Percentiles rank a stretch among this genome's conserved stretches.
phyloP scores from a whole-genome alignment of 2,888 invertebrate species.

The Celastrina argiolus region DNA sequence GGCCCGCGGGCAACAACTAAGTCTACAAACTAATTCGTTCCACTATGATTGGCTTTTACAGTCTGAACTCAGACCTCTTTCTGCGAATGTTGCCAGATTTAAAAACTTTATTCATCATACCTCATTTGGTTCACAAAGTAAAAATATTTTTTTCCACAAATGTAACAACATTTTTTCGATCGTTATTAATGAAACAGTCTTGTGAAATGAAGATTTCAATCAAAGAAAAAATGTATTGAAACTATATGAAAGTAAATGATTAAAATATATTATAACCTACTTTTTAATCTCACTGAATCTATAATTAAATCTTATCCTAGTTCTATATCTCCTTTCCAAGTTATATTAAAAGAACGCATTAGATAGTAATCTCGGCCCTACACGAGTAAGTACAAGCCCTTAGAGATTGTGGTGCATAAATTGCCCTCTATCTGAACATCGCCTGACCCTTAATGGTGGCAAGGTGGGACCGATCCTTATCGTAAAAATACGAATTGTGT shows the following conservation, averaged over 20 bases:
- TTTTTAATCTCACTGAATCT: background rate
- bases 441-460: constrained; percentile 69
- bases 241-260: background rate
- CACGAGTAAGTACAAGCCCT: constrained; percentile 58
- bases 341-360: background rate
- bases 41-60: too few species aligned
- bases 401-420: constrained; percentile 71
- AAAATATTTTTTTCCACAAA: too few species aligned
- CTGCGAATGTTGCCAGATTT: too few species aligned
- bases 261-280: background rate
- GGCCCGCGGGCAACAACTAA: background rate
- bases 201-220: too few species aligned
- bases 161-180: too few species aligned
- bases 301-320: background rate
- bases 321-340: background rate
- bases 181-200: too few species aligned
- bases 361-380: constrained; percentile 48
- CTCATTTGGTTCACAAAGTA: too few species aligned
- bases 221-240: too few species aligned
- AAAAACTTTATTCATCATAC: too few species aligned
- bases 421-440: constrained; percentile 68
- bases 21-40: constrained; percentile 1
- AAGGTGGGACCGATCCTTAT: constrained; percentile 73
- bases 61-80: too few species aligned
- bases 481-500: constrained; percentile 63